Conservation (phyloP, 2,888 invertebrate genomes). For the Agapetus fuscipes region DNA sequence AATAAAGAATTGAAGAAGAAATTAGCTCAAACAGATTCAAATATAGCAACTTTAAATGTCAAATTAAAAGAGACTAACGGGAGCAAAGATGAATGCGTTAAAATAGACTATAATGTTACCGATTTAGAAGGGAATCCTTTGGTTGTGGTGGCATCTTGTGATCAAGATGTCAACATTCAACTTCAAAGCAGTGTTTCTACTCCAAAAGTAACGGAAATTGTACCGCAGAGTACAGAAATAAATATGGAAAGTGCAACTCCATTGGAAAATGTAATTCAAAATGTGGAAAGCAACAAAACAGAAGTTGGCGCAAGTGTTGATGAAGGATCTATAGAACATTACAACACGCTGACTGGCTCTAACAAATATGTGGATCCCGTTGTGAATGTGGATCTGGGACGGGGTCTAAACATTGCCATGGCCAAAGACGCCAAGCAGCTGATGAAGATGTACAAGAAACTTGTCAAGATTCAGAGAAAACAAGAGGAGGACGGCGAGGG, state of each 20-base stretch:
- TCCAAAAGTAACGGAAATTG: too few relatives aligned
- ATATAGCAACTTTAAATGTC: neutral
- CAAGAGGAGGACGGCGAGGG: neutral
- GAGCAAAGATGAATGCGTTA: neutral
- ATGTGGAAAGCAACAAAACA: conserved; percentile 1
- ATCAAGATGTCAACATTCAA: too few relatives aligned
- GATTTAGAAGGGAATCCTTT: too few relatives aligned
- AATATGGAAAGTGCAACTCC: too few relatives aligned
- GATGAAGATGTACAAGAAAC: conserved; percentile 39
- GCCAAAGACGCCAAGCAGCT: conserved; percentile 39
- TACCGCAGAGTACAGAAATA: too few relatives aligned
- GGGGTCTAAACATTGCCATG: conserved; percentile 25
- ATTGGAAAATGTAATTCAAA: conserved; percentile 9
- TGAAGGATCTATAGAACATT: conserved; percentile 48
- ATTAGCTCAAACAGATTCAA: conserved; percentile 28
- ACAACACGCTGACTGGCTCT: conserved; percentile 36
- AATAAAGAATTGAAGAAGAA: conserved; percentile 41
- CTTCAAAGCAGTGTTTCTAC: too few relatives aligned
- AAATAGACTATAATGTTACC: conserved; percentile 2
- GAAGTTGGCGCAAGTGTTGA: conserved; percentile 28
- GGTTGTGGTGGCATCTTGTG: too few relatives aligned
- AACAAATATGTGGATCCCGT: conserved; percentile 35
- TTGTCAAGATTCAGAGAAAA: conserved; percentile 28
- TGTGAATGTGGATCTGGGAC: conserved; percentile 3
- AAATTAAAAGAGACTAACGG: neutral